Evolutionary conservation across 2,888 invertebrate genomes (phyloP).

Genomic region (Trisateles emortualis): DNA sequence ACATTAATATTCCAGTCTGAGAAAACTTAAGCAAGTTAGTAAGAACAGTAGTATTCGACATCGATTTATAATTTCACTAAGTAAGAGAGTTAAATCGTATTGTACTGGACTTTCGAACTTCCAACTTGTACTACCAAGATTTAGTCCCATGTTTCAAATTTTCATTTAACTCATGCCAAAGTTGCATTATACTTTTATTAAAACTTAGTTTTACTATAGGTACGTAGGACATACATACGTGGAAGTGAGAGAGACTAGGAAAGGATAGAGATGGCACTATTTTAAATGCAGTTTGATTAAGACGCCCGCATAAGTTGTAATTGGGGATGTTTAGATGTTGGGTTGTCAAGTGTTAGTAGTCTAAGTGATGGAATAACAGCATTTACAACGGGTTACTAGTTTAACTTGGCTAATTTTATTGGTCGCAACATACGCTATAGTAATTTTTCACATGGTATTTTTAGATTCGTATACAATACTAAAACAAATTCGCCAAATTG

Average conservation of each 20-base stretch:
- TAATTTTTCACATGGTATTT: no score
- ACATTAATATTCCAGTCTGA: conserved; percentile 2
- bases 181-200: conserved; percentile 29
- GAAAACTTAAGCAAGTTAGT: conserved; percentile 7
- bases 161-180: conserved; percentile 47
- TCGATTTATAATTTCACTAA: conserved; percentile 17
- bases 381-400: neutral
- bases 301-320: conserved; percentile 39
- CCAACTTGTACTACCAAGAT: conserved; percentile 29
- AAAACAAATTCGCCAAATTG: neutral
- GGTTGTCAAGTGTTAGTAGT: conserved; percentile 8
- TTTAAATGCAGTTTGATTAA: conserved; percentile 44
- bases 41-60: conserved; percentile 6
- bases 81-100: conserved; percentile 17
- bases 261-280: conserved; percentile 36
- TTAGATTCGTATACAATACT: no score
- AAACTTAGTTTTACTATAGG: conserved; percentile 10
- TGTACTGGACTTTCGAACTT: conserved; percentile 41
- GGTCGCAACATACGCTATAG: no score
- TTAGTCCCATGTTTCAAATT: conserved; percentile 46
- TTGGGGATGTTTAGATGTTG: conserved; percentile 23
- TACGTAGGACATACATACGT: conserved; percentile 18
- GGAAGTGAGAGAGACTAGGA: conserved; percentile 18
- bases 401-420: no score
- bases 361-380: neutral